Base-by-base conservation (phyloP, 2,888 invertebrate species). In the Andricus curvator region DNA sequence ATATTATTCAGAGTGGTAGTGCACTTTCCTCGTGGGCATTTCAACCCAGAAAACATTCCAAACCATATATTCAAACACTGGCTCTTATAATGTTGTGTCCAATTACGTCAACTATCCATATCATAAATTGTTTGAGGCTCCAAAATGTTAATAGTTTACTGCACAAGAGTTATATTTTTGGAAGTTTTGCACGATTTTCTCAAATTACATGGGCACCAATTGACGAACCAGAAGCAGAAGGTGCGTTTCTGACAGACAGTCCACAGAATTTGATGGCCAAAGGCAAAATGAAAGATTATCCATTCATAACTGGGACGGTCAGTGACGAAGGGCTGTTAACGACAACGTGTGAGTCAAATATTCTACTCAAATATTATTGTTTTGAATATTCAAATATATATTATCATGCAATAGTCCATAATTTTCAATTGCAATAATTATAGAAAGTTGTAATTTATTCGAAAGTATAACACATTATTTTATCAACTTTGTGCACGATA, bases 1-100 rank as follows among this genome's bases (percentile, higher is more conserved):
- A 82, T 33, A 87, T 88, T 65, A 17, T 80, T 20, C 85, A 84
- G 17, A 88, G 88, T 62, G 88, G 88, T 79, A 84, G 65, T 64
- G 79, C 68, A 48, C 20, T 48, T 8, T 48, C 8, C 3, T 15
- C 68, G 2, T 68, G 68, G 68, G 41, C 44, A 48, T 68, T 25
- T 22, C 62, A 41, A 4, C 78, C 82, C 1, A 82, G 79, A 48
- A 66, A 82, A 22, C 22, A 77, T 48, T 82, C 80, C 4, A 83
- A 83, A 84, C 83, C 77, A 3, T 86, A 80, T 70, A 66, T 48
- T 3, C 78, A 84, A 1, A 81, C 78, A 44, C 41, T 67, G 41
- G 44, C 41, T 13, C 2, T 44, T 15, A 13, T 22, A 22, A 44
- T 48, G 17, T 17, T 29, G 2, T 70, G 70, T 48, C 48, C 70